Evolutionary conservation across 2,888 invertebrate species (phyloP).

Genomic region (Marasmarcha lunaedactyla): DNA sequence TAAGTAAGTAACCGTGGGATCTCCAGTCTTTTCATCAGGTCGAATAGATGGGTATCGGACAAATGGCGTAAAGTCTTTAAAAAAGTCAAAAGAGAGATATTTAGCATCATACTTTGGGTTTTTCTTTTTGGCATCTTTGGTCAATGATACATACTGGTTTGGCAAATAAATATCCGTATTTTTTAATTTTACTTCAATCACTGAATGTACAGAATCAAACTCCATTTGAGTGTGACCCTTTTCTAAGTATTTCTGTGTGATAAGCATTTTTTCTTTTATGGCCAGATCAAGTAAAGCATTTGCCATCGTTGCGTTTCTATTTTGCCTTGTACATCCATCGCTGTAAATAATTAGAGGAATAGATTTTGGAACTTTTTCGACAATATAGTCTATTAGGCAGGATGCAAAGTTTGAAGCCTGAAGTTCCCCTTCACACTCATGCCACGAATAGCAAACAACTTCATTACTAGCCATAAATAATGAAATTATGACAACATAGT

Average conservation of each 20-base stretch:
- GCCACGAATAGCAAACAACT: constrained; percentile 10
- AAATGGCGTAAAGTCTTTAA: background rate
- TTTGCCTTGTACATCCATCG: constrained; percentile 9
- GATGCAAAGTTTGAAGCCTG: constrained; percentile 9
- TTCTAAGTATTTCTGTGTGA: constrained; percentile 9
- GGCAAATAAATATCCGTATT: constrained; percentile 1
- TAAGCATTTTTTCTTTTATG: constrained; percentile 8
- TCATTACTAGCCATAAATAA: constrained; percentile 8
- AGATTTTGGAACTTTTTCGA: constrained; percentile 2
- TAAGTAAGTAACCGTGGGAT: no score
- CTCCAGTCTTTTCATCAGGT: no score
- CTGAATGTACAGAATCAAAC: constrained; percentile 8
- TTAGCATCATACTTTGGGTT: no score
- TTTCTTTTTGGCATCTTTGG: no score
- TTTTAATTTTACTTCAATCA: constrained; percentile 8
- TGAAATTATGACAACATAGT: constrained; percentile 9
- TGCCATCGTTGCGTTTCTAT: constrained; percentile 9
- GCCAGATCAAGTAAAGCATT: constrained; percentile 9
- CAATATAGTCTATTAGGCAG: constrained; percentile 8
- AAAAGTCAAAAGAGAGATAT: no score
- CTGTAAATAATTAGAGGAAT: constrained; percentile 4
- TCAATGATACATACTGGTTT: no score
- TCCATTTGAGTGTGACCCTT: constrained; percentile 13
- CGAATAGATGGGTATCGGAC: no score
- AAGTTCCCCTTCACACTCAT: constrained; percentile 8